phyloP scores from a whole-genome alignment of 2,113 vertebrate genomes.

The Ardeotis arabs region DNA sequence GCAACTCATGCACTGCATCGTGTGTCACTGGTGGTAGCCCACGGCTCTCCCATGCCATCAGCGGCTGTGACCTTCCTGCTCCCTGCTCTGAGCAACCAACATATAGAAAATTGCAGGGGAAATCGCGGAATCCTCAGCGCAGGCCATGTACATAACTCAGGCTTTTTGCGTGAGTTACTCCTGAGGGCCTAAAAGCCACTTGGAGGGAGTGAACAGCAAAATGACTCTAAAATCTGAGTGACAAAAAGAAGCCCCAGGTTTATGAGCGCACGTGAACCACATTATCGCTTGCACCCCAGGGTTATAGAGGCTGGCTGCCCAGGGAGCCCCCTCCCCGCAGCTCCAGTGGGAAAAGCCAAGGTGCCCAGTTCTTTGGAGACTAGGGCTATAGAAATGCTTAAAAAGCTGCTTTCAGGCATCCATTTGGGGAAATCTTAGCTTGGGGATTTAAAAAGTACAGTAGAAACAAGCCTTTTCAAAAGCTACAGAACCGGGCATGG shows the following conservation, averaged over 20 bases:
- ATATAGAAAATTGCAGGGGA: background rate
- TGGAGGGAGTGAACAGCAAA: background rate
- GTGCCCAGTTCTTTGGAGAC: background rate
- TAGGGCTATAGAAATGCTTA: background rate
- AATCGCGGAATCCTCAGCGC: background rate
- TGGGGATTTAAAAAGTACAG: background rate
- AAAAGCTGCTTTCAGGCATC: background rate
- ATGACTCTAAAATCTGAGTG: background rate
- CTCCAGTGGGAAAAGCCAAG: background rate
- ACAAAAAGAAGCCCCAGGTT: background rate
- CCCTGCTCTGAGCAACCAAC: background rate
- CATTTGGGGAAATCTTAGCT: background rate
- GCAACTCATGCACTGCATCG: background rate
- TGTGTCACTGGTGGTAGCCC: rapidly evolving
- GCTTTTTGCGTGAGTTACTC: background rate
- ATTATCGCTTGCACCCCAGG: background rate
- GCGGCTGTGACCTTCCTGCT: background rate
- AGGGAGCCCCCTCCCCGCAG: background rate
- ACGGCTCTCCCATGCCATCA: background rate
- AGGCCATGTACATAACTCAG: background rate
- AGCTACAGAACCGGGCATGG: background rate
- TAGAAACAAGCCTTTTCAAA: background rate
- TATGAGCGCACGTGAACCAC: background rate
- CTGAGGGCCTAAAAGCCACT: background rate
- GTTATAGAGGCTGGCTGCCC: background rate